Base-by-base conservation (phyloP, 2,888 invertebrate genomes). In the Malachius bipustulatus region DNA sequence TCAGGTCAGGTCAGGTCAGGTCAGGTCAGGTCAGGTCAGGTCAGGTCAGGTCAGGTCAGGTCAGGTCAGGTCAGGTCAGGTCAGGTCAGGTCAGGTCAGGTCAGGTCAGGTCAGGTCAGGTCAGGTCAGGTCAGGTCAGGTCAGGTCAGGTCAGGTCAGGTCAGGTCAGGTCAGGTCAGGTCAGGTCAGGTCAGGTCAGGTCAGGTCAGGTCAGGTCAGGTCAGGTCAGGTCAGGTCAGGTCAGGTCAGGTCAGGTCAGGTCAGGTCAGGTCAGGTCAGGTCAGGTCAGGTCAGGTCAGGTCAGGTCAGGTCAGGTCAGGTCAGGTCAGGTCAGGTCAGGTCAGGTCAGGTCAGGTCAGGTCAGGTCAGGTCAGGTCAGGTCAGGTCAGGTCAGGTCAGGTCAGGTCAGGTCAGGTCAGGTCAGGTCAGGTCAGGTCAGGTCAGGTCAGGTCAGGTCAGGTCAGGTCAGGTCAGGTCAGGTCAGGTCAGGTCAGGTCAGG, bases 1-100 rank as follows among this genome's bases (percentile, higher is more conserved):
- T 39, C 38, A 42, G 40, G 39, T 39, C 38, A 42, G 40, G 39
- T 39, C 38, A 42, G 40, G 39, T 39, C 38, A 42, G 40, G 39
- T 39, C 38, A 42, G 40, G 39, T 39, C 38, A 42, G 40, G 39
- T 39, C 38, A 42, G 40, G 39, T 39, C 38, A 42, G 40, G 39
- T 42, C 32, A 42, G 40, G 39, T 39, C 32, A 42, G 33, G 39
- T 39, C 32, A 42, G 33, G 39, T 34, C 30, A 34, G 35, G 35
- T 34, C 30, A 34, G 35, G 35, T 34, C 30, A 34, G 35, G 35
- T 34, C 30, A 34, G 35, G 35, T 34, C 30, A 34, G 35, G 35
- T 34, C 30, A 34, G 35, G 35, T 34, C 30, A 34, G 35, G 35
- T 34, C 30, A 34, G 35, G 35, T 34, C 30, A 34, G 35, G 35